Conservation (phyloP, 2,113 vertebrate species). For the Dromas ardeola region DNA sequence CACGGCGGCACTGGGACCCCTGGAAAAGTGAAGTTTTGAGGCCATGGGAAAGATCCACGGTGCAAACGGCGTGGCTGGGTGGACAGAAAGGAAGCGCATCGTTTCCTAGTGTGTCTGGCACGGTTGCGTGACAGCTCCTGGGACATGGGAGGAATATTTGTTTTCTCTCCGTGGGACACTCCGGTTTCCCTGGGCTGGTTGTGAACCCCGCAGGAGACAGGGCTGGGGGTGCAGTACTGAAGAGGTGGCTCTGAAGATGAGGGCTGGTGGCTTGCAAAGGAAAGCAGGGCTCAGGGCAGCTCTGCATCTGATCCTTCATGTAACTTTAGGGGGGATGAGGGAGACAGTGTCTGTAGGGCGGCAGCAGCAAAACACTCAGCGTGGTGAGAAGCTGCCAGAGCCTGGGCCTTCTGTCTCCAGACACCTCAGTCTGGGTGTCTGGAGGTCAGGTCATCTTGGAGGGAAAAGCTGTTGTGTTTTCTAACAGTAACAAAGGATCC, state of each 20-base stretch:
- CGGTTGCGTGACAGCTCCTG: background rate
- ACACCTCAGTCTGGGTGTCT: no score
- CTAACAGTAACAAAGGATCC: background rate
- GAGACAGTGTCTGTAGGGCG: background rate
- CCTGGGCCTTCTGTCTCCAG: background rate
- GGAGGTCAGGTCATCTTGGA: background rate
- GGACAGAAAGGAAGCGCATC: background rate
- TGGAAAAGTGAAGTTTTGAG: background rate
- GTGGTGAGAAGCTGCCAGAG: background rate
- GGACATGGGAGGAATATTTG: accelerated
- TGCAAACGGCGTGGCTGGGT: background rate
- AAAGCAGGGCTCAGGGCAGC: background rate
- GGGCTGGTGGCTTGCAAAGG: background rate
- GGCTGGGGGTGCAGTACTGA: background rate
- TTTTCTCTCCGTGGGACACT: background rate
- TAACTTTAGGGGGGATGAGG: background rate
- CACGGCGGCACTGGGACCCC: background rate
- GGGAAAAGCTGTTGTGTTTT: background rate
- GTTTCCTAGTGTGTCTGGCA: background rate
- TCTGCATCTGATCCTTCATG: background rate
- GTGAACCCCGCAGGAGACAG: background rate
- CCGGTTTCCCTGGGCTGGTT: background rate
- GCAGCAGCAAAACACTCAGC: background rate
- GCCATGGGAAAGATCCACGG: background rate
- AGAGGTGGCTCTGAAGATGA: background rate